Conservation (phyloP, 2,888 invertebrate species). For the Itoplectis maculator region DNA sequence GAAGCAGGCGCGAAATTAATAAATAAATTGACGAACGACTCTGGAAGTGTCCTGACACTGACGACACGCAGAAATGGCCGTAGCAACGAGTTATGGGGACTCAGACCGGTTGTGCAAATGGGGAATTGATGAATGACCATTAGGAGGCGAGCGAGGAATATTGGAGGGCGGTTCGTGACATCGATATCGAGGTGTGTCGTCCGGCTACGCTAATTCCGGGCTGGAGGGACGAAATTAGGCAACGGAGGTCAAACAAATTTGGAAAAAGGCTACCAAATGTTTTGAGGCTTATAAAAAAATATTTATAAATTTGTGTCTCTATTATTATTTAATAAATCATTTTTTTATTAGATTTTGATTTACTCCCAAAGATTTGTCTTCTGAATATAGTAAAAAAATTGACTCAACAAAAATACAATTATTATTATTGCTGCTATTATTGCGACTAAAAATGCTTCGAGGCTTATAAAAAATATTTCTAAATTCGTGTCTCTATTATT, state of each 20-base stretch:
- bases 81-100: not conserved
- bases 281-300: not conserved
- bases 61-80: not conserved
- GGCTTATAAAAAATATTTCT: not conserved
- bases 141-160: not conserved
- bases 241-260: not conserved
- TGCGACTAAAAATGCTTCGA: too few species aligned
- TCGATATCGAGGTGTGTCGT: conserved; percentile 13
- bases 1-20: not conserved
- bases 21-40: not conserved
- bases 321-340: too few species aligned
- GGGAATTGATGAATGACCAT: not conserved
- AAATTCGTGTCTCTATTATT: not conserved
- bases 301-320: not conserved
- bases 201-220: not conserved
- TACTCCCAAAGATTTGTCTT: too few species aligned
- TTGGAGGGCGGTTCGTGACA: not conserved
- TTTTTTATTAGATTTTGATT: too few species aligned
- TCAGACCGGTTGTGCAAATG: not conserved
- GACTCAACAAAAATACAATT: too few species aligned
- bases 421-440: too few species aligned
- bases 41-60: too few species aligned
- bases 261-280: not conserved
- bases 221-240: not conserved
- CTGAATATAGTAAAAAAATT: too few species aligned